Percentiles rank a stretch among this genome's conserved stretches.
phyloP scores from a whole-genome alignment of 2,113 vertebrate genomes.

The Anseranas semipalmata region DNA sequence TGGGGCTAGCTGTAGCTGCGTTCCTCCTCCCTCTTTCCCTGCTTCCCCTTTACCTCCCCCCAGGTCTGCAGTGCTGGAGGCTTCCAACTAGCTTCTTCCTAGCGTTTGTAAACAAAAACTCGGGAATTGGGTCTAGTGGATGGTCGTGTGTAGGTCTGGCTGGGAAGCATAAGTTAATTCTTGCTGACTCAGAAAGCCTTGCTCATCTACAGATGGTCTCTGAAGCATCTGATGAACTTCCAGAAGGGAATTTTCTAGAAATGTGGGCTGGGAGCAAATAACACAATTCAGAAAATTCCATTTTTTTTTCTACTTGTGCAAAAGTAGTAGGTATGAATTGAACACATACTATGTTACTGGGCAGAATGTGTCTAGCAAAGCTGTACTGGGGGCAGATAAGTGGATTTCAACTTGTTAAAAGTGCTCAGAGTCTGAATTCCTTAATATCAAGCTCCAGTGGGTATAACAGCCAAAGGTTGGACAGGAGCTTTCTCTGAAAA shows the following conservation, averaged over 20 bases:
- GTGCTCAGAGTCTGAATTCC: background rate
- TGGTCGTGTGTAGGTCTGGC: background rate
- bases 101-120: background rate
- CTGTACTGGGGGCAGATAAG: background rate
- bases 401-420: background rate
- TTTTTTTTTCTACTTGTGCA: fast-evolving
- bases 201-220: background rate
- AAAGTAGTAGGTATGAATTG: background rate
- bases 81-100: background rate
- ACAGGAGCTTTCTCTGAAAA: background rate
- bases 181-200: background rate
- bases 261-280: background rate
- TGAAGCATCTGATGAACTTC: background rate
- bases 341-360: background rate
- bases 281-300: background rate
- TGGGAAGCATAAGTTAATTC: background rate
- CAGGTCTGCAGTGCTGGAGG: background rate
- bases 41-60: background rate
- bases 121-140: fast-evolving
- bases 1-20: background rate
- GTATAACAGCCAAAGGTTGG: background rate
- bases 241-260: background rate
- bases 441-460: background rate
- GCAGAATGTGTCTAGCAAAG: background rate
- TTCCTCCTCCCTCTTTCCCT: background rate